These are phyloP conservation scores for Eulithis testata DNA, from an alignment of 2,888 invertebrate species.

Conservation along the genomic window DNA sequence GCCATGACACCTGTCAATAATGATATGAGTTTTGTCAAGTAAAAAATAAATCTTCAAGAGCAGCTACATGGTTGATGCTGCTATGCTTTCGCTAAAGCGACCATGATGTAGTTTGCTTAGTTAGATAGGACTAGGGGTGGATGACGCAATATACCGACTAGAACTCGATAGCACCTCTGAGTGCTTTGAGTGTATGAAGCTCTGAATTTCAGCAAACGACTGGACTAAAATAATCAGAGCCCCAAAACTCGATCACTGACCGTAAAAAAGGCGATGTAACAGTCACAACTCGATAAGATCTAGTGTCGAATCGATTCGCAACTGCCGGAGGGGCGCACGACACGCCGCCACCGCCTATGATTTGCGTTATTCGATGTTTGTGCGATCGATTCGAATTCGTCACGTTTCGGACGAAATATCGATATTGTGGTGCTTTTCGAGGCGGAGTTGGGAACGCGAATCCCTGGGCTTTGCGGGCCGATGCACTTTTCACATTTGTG, in stretches of 20 bases:
- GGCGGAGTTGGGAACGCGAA: conserved; percentile 64
- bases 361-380: conserved; percentile 66
- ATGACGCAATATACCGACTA: too few species aligned
- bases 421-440: conserved; percentile 61
- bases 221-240: too few species aligned
- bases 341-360: conserved; percentile 63
- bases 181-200: too few species aligned
- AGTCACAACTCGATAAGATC: conserved; percentile 35
- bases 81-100: too few species aligned
- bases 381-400: conserved; percentile 70
- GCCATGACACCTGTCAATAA: too few species aligned
- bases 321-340: conserved; percentile 61
- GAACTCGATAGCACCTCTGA: too few species aligned
- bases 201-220: too few species aligned
- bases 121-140: too few species aligned
- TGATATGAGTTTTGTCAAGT: too few species aligned
- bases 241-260: neutral
- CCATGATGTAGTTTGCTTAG: too few species aligned
- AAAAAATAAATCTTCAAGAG: too few species aligned
- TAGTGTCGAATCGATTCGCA: conserved; percentile 31
- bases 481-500: conserved; percentile 6
- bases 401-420: conserved; percentile 64
- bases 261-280: conserved; percentile 44
- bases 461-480: conserved; percentile 41
- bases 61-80: too few species aligned